These are phyloP conservation scores for Notothenia rossii DNA, from an alignment of 2,113 vertebrate genomes.

Conservation along the genomic window DNA sequence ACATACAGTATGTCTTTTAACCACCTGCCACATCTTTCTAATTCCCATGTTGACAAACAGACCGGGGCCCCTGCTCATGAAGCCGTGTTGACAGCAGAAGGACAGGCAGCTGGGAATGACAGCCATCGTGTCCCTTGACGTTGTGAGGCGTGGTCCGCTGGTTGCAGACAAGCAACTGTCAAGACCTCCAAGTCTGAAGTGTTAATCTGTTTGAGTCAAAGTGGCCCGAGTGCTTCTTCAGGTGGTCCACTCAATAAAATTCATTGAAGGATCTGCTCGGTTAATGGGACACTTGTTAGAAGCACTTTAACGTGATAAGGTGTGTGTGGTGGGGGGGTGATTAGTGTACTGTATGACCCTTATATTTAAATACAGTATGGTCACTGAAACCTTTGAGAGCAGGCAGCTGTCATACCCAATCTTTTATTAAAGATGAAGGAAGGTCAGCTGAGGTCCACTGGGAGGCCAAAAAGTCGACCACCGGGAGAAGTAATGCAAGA, in stretches of 20 bases:
- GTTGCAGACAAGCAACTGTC: slow-evolving; percentile 36
- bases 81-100: slow-evolving; percentile 28
- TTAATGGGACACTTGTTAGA: slow-evolving; percentile 21
- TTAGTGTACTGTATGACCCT: slow-evolving; percentile 13
- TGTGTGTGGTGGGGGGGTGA: neutral
- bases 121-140: slow-evolving; percentile 17
- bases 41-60: neutral
- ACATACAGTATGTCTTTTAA: neutral
- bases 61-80: neutral
- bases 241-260: slow-evolving; percentile 40
- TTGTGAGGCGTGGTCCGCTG: slow-evolving; percentile 9
- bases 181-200: slow-evolving; percentile 17
- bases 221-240: slow-evolving; percentile 35
- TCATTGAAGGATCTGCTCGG: slow-evolving; percentile 25
- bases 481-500: slow-evolving; percentile 35
- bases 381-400: slow-evolving; percentile 5
- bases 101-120: slow-evolving; percentile 61
- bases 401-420: slow-evolving; percentile 42
- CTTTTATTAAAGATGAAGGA: slow-evolving; percentile 36
- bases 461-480: slow-evolving; percentile 22
- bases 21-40: neutral
- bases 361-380: slow-evolving; percentile 27
- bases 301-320: neutral
- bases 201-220: slow-evolving; percentile 43
- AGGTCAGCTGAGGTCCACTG: slow-evolving; percentile 30